A percentile compares a stretch with the other conserved stretches of the same genome.
phyloP scores from a whole-genome alignment of 2,113 vertebrate genomes.

The Tragelaphus buxtoni region DNA sequence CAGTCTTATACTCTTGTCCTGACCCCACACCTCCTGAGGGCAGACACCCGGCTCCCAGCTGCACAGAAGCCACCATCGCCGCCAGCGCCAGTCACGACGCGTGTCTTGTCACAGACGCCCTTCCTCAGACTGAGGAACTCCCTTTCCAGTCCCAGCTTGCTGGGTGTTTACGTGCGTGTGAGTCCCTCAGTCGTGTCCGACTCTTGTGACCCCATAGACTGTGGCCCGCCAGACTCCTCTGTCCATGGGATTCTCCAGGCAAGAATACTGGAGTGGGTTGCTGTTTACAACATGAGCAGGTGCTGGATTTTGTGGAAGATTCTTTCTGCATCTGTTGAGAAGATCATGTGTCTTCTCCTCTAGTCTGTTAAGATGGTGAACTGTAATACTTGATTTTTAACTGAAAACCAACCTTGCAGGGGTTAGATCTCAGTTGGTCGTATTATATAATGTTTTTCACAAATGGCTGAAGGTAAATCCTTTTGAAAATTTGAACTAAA shows the following conservation, averaged over 20 bases:
- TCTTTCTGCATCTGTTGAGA: neutral
- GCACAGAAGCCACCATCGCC: rapidly evolving
- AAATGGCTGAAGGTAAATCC: neutral
- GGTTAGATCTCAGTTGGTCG: neutral
- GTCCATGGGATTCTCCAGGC: neutral
- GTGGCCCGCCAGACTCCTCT: too few relatives aligned
- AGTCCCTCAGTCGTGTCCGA: rapidly evolving
- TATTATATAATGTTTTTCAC: neutral
- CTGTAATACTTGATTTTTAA: neutral
- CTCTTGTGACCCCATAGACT: rapidly evolving
- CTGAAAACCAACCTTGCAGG: neutral
- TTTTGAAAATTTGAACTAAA: neutral
- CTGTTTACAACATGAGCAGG: neutral
- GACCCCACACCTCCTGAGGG: neutral
- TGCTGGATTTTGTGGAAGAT: neutral
- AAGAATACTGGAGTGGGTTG: neutral
- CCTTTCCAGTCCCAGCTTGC: neutral
- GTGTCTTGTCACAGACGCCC: rapidly evolving
- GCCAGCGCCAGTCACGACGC: rapidly evolving
- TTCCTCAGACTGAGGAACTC: neutral
- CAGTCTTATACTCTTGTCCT: too few relatives aligned
- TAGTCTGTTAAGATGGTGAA: neutral
- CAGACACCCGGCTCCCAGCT: rapidly evolving
- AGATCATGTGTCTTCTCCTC: neutral
- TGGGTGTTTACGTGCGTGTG: neutral